phyloP scores from a whole-genome alignment of 2,797 vertebrate species.

The Mus minutoides region DNA sequence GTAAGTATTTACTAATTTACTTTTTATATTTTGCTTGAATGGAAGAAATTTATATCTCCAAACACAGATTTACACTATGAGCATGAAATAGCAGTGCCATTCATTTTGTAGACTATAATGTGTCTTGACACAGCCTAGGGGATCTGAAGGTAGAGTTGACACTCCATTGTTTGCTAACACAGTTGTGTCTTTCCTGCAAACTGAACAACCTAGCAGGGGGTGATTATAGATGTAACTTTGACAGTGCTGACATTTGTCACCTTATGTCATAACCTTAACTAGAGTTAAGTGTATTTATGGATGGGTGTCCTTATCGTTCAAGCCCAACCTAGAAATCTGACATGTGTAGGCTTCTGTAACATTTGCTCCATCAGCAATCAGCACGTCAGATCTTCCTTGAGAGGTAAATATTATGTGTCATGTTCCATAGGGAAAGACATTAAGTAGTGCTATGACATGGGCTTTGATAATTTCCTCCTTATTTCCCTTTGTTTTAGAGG shows the following conservation, averaged over 20 bases:
- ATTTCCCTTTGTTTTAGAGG: constrained; percentile 86
- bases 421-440: constrained; percentile 71
- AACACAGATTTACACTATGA: constrained; percentile 80
- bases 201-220: constrained; percentile 65
- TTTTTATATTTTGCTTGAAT: constrained; percentile 81
- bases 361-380: constrained; percentile 79
- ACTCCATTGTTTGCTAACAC: constrained; percentile 71
- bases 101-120: constrained; percentile 81
- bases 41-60: constrained; percentile 80
- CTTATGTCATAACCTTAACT: constrained; percentile 78
- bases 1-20: constrained; percentile 84
- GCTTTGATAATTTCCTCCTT: constrained; percentile 75
- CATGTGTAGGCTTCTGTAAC: constrained; percentile 69
- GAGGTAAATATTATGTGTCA: constrained; percentile 83
- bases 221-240: constrained; percentile 75
- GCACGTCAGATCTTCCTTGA: constrained; percentile 78
- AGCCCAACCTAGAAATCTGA: constrained; percentile 66
- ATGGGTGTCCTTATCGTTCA: constrained; percentile 71
- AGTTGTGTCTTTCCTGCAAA: constrained; percentile 73
- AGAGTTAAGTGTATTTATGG: constrained; percentile 77
- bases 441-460: constrained; percentile 75
- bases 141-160: constrained; percentile 79
- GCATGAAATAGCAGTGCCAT: constrained; percentile 69
- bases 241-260: constrained; percentile 61
- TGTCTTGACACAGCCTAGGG: constrained; percentile 77